Evolutionary conservation across 2,888 invertebrate species (phyloP).

Genomic region (Suillia variegata): DNA sequence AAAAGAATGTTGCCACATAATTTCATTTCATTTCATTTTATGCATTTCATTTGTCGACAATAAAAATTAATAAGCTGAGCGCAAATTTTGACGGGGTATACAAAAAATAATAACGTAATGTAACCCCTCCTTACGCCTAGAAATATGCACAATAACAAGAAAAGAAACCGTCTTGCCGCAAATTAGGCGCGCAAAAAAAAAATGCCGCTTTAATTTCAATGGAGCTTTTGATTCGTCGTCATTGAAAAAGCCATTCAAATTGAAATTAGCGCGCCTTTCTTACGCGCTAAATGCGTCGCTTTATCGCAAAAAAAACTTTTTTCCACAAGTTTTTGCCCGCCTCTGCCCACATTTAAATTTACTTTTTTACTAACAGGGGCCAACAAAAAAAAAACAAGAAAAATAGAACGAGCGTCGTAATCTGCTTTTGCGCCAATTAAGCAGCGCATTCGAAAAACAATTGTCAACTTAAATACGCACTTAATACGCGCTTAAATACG

Average conservation of each 20-base stretch:
- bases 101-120: no score
- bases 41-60: background rate
- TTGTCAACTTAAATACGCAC: conserved; percentile 3
- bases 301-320: no score
- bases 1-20: background rate
- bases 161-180: background rate
- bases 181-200: background rate
- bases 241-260: background rate
- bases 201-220: background rate
- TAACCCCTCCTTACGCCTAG: background rate
- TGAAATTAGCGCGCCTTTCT: conserved; percentile 1
- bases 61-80: background rate
- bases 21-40: background rate
- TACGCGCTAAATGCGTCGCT: background rate
- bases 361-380: no score
- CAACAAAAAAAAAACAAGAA: no score
- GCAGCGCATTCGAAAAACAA: background rate
- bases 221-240: background rate
- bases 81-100: no score
- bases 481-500: background rate
- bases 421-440: background rate
- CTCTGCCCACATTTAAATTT: background rate
- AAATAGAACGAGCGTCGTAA: no score
- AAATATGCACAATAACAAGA: no score
- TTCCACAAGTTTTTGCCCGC: background rate